A percentile compares a stretch with the other conserved stretches of the same genome.
These are phyloP conservation scores for Caerostris darwini DNA, from an alignment of 1,140 invertebrate species.

Conservation along the genomic window DNA sequence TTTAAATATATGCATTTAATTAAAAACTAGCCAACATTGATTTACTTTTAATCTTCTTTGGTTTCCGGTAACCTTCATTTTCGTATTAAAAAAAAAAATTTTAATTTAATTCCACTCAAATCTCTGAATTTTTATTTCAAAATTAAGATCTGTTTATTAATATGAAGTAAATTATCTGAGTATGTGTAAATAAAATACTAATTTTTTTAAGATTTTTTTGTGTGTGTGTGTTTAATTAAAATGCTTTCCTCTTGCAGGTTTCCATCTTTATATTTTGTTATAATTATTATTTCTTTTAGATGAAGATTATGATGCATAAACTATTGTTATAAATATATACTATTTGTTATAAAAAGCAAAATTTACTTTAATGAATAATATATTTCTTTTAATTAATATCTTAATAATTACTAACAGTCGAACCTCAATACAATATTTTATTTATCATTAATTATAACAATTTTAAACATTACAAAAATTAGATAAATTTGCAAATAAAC, in stretches of 20 bases:
- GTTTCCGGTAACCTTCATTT: background rate
- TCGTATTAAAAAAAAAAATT: background rate
- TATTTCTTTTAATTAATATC: too few species aligned
- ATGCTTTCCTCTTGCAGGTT: background rate
- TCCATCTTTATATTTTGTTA: background rate
- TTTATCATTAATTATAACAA: too few species aligned
- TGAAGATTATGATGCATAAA: too few species aligned
- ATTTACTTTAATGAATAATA: too few species aligned
- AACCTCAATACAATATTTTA: too few species aligned
- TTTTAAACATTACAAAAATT: too few species aligned
- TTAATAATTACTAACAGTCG: too few species aligned
- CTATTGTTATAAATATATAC: too few species aligned
- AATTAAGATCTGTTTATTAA: background rate
- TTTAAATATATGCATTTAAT: background rate
- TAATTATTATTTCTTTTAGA: background rate
- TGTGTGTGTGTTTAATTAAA: background rate
- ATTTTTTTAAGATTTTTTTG: background rate
- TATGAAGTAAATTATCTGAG: background rate
- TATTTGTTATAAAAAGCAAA: too few species aligned
- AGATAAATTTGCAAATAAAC: too few species aligned
- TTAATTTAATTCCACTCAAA: background rate
- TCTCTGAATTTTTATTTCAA: background rate
- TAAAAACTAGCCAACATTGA: background rate
- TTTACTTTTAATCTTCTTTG: background rate
- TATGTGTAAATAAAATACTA: background rate